phyloP scores from a whole-genome alignment of 1,140 invertebrate species.

The Vanessa atalanta region DNA sequence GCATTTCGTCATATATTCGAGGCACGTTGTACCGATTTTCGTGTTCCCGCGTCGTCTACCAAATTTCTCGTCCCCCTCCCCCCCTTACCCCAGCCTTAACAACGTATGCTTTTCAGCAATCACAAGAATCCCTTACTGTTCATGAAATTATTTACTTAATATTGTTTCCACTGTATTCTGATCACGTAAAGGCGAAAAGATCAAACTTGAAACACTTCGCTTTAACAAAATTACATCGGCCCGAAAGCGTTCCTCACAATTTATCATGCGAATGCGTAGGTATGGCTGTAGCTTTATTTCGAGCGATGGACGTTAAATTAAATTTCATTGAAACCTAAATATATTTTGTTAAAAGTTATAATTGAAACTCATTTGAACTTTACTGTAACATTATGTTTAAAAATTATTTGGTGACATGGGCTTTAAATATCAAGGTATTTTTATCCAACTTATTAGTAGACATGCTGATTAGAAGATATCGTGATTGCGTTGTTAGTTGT shows the following conservation, averaged over 20 bases:
- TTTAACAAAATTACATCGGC: conserved; percentile 33
- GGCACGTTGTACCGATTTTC: conserved; percentile 33
- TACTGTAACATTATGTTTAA: neutral
- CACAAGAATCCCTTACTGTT: conserved; percentile 37
- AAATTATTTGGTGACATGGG: neutral
- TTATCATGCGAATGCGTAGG: conserved; percentile 20
- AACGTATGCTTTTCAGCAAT: conserved; percentile 37
- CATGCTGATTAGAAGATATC: no score
- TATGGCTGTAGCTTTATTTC: conserved; percentile 2
- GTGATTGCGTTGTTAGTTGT: no score
- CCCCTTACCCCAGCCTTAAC: neutral
- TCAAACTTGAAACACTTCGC: conserved; percentile 34
- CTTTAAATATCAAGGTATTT: no score
- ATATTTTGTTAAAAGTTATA: neutral
- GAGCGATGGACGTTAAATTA: neutral
- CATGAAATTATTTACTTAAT: conserved; percentile 40
- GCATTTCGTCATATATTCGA: conserved; percentile 23
- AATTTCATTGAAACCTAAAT: neutral
- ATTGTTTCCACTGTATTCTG: conserved; percentile 27
- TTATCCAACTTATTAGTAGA: no score
- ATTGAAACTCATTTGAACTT: neutral
- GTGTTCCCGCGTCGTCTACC: conserved; percentile 20
- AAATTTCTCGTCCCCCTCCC: neutral
- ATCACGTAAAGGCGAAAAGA: conserved; percentile 30
- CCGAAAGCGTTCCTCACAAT: conserved; percentile 10